Base-by-base conservation (phyloP, 2,113 vertebrate species). In the Promerops cafer region DNA sequence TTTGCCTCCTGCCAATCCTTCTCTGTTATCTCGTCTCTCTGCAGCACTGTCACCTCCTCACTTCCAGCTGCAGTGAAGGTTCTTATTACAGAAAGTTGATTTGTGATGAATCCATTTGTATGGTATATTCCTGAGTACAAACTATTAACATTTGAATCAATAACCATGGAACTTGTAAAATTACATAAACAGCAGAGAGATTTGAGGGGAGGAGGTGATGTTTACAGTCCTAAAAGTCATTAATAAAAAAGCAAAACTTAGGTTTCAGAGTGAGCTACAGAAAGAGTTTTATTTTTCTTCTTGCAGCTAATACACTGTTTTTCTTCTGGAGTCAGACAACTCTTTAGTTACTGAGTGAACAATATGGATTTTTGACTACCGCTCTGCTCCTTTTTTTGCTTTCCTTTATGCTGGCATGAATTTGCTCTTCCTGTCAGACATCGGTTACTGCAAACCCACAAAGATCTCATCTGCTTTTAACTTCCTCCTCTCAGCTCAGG, bases 381-480 rank as follows among this genome's bases (percentile, higher is more conserved):
- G 2, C 83, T 78, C 72, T 92, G 6, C 74, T 90, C 30, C 33
- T 66, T 78, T 90, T 80, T 70, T 72, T 59, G 39, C 61, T 90
- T 87, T 81, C 56, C 86, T 83, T 81, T 66, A 66, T 31, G 63
- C 37, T 76, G 88, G 75, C 79, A 65, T 64, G 72, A 95, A 74
- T 78, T 89, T 2, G 1, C 49, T 92, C 89, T 96, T 97, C 93
- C 95, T 95, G 93, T 92, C 86, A 95, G 93, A 88, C 95, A 95
- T 59, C 80, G 0, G 86, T 94, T 96, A 78, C 77, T 96, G 93
- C 91, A 95, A 96, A 94, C 68, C 93, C 94, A 75, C 96, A 96
- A 92, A 96, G 94, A 92, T 87, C 91, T 97, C 94, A 76, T 95
- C 94, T 95, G 89, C 94, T 95, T 89, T 94, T 87, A 89, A 95